phyloP scores from a whole-genome alignment of 2,888 invertebrate genomes.

The Salpingus planirostris region DNA sequence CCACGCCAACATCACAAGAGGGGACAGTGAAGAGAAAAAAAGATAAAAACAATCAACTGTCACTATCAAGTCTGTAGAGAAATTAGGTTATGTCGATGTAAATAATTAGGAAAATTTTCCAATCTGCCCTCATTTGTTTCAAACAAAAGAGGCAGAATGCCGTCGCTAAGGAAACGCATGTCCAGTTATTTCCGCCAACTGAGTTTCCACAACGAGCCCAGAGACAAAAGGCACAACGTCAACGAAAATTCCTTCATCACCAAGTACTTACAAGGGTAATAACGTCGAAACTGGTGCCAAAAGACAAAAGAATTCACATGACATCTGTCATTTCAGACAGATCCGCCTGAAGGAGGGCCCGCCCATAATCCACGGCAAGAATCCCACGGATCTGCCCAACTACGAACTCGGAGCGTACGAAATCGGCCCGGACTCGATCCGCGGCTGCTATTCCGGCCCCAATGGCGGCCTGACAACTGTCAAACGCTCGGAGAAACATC shows the following conservation, averaged over 20 bases:
- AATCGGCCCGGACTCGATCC: slow-evolving; percentile 48
- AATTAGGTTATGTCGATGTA: too few species aligned
- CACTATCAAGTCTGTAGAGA: too few species aligned
- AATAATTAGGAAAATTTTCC: too few species aligned
- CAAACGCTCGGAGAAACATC: slow-evolving; percentile 55
- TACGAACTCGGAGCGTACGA: slow-evolving; percentile 46
- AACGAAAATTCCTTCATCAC: slow-evolving; percentile 58
- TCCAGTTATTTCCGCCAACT: slow-evolving; percentile 64
- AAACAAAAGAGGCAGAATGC: slow-evolving; percentile 50
- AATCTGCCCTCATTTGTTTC: too few species aligned
- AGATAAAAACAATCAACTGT: too few species aligned
- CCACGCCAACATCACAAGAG: too few species aligned
- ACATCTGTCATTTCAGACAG: slow-evolving; percentile 27
- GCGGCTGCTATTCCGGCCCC: slow-evolving; percentile 73
- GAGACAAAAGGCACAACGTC: slow-evolving; percentile 42
- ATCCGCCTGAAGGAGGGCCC: slow-evolving; percentile 43
- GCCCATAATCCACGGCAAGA: slow-evolving; percentile 59
- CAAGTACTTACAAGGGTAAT: slow-evolving; percentile 64
- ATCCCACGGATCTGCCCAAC: slow-evolving; percentile 63
- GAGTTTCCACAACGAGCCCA: slow-evolving; percentile 55
- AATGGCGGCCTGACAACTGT: slow-evolving; percentile 71
- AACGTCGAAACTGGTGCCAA: too few species aligned
- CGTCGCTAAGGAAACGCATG: slow-evolving; percentile 60
- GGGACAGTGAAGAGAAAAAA: too few species aligned
- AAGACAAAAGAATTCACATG: slow-evolving; percentile 2